phyloP scores from a whole-genome alignment of 2,113 vertebrate genomes.

The Piaya cayana region DNA sequence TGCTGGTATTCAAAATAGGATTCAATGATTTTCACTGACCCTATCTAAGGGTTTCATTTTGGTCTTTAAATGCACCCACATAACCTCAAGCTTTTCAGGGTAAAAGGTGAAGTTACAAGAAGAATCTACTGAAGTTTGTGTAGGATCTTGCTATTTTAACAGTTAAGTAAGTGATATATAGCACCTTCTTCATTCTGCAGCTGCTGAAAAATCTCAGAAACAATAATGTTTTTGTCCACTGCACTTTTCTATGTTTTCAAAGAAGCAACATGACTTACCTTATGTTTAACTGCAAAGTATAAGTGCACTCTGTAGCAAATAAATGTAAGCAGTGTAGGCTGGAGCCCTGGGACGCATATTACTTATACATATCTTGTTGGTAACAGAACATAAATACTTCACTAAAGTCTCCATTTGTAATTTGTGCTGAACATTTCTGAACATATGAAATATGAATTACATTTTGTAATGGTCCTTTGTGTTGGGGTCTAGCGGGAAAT shows the following conservation, averaged over 20 bases:
- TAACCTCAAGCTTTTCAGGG: not conserved
- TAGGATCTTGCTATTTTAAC: not conserved
- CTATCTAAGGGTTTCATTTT: not conserved
- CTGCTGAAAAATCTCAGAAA: constrained; percentile 59
- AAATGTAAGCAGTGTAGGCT: constrained; percentile 82
- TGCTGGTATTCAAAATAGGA: not conserved
- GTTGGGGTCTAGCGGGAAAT: constrained; percentile 77
- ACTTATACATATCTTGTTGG: constrained; percentile 90
- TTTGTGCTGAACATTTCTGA: constrained; percentile 80
- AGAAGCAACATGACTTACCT: constrained; percentile 58
- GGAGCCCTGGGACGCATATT: constrained; percentile 78
- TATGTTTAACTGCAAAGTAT: constrained; percentile 44
- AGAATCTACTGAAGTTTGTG: not conserved
- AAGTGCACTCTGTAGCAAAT: constrained; percentile 83
- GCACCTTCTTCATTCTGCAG: not conserved
- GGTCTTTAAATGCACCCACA: not conserved
- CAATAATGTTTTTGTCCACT: constrained; percentile 39
- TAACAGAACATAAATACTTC: constrained; percentile 93
- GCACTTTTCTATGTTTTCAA: constrained; percentile 59
- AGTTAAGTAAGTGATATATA: not conserved
- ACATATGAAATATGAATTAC: constrained; percentile 94
- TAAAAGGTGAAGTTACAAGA: not conserved
- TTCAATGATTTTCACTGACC: not conserved
- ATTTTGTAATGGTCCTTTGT: constrained; percentile 89
- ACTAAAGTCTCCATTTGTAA: constrained; percentile 90